Percentiles rank a stretch among this genome's conserved stretches.
Conservation (phyloP, 1,140 invertebrate genomes). For the Lethrus apterus region DNA sequence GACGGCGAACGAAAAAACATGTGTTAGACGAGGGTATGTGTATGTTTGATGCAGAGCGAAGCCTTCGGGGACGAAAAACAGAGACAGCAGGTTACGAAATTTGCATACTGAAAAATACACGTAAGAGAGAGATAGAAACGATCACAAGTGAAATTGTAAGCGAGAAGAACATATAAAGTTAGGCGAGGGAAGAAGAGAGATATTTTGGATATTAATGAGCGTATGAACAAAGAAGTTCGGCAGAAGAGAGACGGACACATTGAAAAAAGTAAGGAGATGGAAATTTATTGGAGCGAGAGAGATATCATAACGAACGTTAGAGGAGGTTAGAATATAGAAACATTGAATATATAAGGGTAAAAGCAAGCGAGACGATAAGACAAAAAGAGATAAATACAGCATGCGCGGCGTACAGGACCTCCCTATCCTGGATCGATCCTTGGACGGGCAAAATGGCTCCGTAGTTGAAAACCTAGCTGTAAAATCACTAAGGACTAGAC, state of each 20-base stretch:
- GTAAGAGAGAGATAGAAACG: conserved; percentile 20
- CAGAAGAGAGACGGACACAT: background rate
- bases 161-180: conserved; percentile 1
- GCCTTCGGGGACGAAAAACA: conserved; percentile 25
- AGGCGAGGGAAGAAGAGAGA: background rate
- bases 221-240: no score
- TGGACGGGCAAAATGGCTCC: conserved; percentile 40
- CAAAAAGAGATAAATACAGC: conserved; percentile 42
- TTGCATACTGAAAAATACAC: conserved; percentile 29
- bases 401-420: conserved; percentile 38
- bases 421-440: conserved; percentile 40
- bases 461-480: conserved; percentile 36
- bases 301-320: conserved; percentile 11
- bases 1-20: conserved; percentile 30
- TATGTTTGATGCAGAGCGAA: conserved; percentile 28
- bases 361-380: conserved; percentile 35
- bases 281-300: conserved; percentile 1
- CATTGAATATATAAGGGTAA: conserved; percentile 14
- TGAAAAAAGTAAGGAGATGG: background rate
- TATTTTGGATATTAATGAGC: background rate
- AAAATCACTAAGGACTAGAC: conserved; percentile 36
- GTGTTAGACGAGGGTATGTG: conserved; percentile 33
- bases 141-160: background rate
- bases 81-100: conserved; percentile 23
- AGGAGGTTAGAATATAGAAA: conserved; percentile 11